Evolutionary conservation across 2,888 invertebrate genomes (phyloP), one percentile per base, ranked within the genome.

Genomic region (Hecatera dysodea): DNA sequence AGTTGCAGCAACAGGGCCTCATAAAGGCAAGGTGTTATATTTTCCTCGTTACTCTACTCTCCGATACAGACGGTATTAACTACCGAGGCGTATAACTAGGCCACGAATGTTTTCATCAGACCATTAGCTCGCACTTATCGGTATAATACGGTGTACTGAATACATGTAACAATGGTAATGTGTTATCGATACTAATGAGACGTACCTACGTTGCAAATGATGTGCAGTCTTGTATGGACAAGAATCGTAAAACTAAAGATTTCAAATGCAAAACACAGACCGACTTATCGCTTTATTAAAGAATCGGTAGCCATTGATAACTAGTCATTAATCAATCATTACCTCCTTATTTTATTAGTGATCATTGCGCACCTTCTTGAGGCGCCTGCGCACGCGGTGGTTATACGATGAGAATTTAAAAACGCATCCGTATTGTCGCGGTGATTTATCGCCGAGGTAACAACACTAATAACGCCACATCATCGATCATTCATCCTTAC

Each of bases 91-190:
- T 42, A 27, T 24, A 79, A 69, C 56, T 77, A 48, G 77, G 79
- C 36, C 74, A 78, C 50, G 44, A 53, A 69, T 74, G 75, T 78
- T 79, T 79, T 56, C 79, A 74, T 75, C 61, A 55, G 52, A 62
- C 5, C 65, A 60, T 68, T 39, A 56, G 48, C 55, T 74, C 24
- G 24, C 61, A 72, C 50, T 60, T 64, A 68, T 74, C 24, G 60
- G 27, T 56, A 64, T 64, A n/a, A n/a, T 60, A 73, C 52, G n/a
- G 22, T 60, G 68, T 24, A 22, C 39, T 50, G 33, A 39, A 52
- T 61, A 59, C 36, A 57, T 17, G 29, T 39, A 72, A 68, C 56
- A 60, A 68, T 68, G 53, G 78, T 68, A 59, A 64, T 73, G 56
- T 46, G 24, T 60, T 62, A 73, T 74, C 6, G 46, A 62, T 36